Conservation (phyloP, 2,113 vertebrate species). For the Catharus bicknelli region DNA sequence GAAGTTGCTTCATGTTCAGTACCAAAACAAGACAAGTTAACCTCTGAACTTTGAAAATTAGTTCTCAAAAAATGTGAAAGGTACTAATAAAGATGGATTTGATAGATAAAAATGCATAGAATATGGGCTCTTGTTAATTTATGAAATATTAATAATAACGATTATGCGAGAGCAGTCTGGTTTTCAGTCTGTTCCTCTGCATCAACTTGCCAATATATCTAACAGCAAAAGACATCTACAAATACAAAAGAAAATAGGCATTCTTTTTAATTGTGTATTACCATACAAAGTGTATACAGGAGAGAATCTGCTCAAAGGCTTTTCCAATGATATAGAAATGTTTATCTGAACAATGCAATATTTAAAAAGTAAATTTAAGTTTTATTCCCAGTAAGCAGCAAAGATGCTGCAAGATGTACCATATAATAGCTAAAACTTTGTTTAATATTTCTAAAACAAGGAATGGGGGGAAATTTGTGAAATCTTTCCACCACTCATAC, state of each 20-base stretch:
- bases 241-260: neutral
- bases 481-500: neutral
- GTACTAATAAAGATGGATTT: slow-evolving; percentile 39
- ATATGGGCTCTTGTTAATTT: slow-evolving; percentile 4
- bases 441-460: neutral
- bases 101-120: slow-evolving; percentile 11
- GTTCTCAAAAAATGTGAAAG: slow-evolving; percentile 3
- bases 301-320: neutral
- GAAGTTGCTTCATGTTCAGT: slow-evolving; percentile 21
- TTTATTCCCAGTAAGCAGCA: neutral
- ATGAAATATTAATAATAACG: slow-evolving; percentile 32
- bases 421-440: neutral
- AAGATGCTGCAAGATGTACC: neutral
- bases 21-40: slow-evolving; percentile 41
- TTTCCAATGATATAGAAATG: neutral
- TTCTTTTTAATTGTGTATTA: neutral
- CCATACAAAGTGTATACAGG: neutral
- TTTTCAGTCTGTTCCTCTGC: neutral
- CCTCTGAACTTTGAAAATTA: slow-evolving; percentile 50
- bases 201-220: neutral
- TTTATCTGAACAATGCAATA: neutral
- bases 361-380: neutral
- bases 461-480: accelerated
- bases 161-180: neutral
- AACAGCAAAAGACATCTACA: neutral